phyloP scores from a whole-genome alignment of 1,140 invertebrate genomes.

The Mizuhopecten yessoensis region DNA sequence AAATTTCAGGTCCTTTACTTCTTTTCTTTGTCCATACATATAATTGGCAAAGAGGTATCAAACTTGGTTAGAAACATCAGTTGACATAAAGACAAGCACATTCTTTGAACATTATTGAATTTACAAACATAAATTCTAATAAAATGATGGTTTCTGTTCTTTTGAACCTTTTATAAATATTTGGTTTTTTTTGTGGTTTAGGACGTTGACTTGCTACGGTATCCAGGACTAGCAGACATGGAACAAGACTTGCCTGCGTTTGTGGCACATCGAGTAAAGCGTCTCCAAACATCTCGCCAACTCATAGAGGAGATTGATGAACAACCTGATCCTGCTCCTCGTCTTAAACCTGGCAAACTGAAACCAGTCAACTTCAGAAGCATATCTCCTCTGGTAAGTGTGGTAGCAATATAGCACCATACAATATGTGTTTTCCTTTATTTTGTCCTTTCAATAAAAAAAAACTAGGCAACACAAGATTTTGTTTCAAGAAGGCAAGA shows the following conservation, averaged over 20 bases:
- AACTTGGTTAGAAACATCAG: no score
- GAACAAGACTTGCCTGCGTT: conserved; percentile 91
- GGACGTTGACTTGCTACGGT: conserved; percentile 89
- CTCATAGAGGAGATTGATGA: conserved; percentile 91
- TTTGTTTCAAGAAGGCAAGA: no score
- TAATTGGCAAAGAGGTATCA: no score
- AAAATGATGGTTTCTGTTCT: not conserved
- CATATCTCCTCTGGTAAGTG: conserved; percentile 72
- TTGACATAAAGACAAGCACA: no score
- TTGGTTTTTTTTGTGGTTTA: conserved; percentile 82
- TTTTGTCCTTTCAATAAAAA: no score
- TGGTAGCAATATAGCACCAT: no score
- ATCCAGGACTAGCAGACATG: conserved; percentile 89
- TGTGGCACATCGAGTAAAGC: conserved; percentile 90
- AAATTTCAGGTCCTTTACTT: no score
- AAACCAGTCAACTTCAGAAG: conserved; percentile 70
- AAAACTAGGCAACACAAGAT: no score
- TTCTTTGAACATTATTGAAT: no score
- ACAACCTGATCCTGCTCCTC: conserved; percentile 86
- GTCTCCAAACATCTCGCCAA: conserved; percentile 89
- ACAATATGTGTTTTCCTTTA: no score
- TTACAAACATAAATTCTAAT: no score
- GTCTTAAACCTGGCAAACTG: conserved; percentile 75
- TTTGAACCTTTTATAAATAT: not conserved
- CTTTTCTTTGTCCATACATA: no score